These are phyloP conservation scores for Bursaphelenchus okinawaensis DNA, from an alignment of 2,888 invertebrate species.

Conservation along the genomic window DNA sequence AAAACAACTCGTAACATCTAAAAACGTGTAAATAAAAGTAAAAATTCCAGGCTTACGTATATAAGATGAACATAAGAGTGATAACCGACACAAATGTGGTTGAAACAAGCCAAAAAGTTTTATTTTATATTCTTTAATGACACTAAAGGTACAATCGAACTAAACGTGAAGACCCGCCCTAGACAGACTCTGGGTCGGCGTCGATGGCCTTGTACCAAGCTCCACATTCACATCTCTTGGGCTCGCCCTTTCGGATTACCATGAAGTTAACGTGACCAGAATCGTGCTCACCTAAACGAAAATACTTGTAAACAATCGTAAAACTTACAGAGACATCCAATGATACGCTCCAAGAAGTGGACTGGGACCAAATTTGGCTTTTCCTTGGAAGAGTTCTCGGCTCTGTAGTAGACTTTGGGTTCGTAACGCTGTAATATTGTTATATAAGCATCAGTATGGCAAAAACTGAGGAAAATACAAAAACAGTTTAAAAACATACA, in stretches of 20 bases:
- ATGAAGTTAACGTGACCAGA: constrained; percentile 83
- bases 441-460: no score
- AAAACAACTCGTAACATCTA: not conserved
- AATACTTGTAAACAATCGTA: constrained; percentile 1
- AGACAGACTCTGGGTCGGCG: constrained; percentile 50
- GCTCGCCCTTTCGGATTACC: constrained; percentile 83
- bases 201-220: constrained; percentile 77
- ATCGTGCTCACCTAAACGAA: constrained; percentile 72
- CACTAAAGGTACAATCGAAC: not conserved
- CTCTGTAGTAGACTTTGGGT: constrained; percentile 57
- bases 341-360: constrained; percentile 78
- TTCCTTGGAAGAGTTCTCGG: constrained; percentile 70
- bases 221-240: constrained; percentile 89
- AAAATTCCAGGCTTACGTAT: no score
- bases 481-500: constrained; percentile 13
- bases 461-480: not conserved
- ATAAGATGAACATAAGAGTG: no score
- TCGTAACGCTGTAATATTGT: constrained; percentile 49
- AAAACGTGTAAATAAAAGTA: not conserved
- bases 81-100: no score
- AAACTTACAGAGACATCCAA: constrained; percentile 69
- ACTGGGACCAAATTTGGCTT: constrained; percentile 84
- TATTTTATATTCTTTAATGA: not conserved
- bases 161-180: not conserved
- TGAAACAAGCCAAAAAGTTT: no score